These are phyloP conservation scores for Patiria pectinifera DNA, from an alignment of 53 echinoderm and acorn worm species.

Conservation along the genomic window DNA sequence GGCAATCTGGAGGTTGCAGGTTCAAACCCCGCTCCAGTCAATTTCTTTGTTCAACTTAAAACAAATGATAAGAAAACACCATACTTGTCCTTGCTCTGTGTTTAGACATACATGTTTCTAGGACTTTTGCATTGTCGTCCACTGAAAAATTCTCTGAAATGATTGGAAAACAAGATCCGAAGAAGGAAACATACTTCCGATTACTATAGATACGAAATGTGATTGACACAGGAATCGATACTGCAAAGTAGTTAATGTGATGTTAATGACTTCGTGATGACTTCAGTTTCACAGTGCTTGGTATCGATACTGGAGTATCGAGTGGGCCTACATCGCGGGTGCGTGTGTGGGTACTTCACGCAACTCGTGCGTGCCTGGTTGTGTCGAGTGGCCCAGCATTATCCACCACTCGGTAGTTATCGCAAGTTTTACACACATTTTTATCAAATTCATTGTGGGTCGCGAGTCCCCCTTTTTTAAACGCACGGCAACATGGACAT, in stretches of 20 bases:
- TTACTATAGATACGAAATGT: background rate
- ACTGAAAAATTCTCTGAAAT: too few relatives aligned
- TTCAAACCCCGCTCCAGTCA: too few relatives aligned
- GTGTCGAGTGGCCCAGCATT: background rate
- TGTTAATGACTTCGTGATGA: background rate
- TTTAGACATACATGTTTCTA: too few relatives aligned
- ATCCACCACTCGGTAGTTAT: background rate
- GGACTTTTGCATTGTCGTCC: too few relatives aligned
- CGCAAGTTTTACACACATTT: constrained; percentile 6
- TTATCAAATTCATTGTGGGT: background rate
- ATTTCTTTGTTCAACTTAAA: too few relatives aligned
- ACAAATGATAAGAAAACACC: too few relatives aligned
- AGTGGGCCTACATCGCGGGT: background rate
- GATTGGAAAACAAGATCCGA: too few relatives aligned
- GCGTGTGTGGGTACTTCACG: background rate
- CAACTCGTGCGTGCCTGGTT: background rate
- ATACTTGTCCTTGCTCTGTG: too few relatives aligned
- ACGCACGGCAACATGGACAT: constrained; percentile 13
- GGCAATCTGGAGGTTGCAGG: too few relatives aligned
- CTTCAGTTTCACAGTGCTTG: background rate
- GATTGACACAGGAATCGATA: background rate
- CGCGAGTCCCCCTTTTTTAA: background rate
- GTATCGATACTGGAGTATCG: background rate
- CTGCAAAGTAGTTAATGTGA: background rate
- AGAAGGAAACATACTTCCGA: too few relatives aligned